Evolutionary conservation across 2,888 invertebrate genomes (phyloP).

Genomic region (Drosophila tanythrix): DNA sequence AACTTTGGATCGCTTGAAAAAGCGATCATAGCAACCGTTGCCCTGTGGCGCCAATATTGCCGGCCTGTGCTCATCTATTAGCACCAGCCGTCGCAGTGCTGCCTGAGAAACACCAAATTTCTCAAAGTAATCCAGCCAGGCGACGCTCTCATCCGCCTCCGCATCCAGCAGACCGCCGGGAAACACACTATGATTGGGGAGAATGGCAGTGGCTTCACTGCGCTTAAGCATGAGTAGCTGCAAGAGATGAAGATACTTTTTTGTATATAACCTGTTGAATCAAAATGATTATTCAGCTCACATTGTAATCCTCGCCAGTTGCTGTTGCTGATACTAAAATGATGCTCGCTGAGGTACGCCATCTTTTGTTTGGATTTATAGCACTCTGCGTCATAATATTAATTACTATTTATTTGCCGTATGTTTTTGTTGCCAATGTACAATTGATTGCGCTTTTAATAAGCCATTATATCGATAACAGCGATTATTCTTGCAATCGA

Average conservation of each 20-base stretch:
- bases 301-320: constrained; percentile 60
- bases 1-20: constrained; percentile 69
- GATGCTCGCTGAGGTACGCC: constrained; percentile 88
- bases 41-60: constrained; percentile 85
- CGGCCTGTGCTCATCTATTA: constrained; percentile 83
- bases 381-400: not conserved
- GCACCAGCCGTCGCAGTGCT: constrained; percentile 84
- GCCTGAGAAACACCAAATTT: constrained; percentile 87
- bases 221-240: constrained; percentile 86
- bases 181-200: constrained; percentile 92
- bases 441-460: not conserved
- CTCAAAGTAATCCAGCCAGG: constrained; percentile 90
- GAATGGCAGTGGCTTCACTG: constrained; percentile 88
- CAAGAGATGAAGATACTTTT: not conserved
- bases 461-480: constrained; percentile 32
- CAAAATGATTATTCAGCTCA: constrained; percentile 17
- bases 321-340: constrained; percentile 86
- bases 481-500: constrained; percentile 27
- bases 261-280: constrained; percentile 3
- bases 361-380: constrained; percentile 62
- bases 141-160: constrained; percentile 87
- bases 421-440: constrained; percentile 10
- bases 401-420: not conserved
- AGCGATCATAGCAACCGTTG: constrained; percentile 84
- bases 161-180: constrained; percentile 91